These are phyloP conservation scores for Philereme vetulata DNA, from an alignment of 2,888 invertebrate species.

Conservation along the genomic window DNA sequence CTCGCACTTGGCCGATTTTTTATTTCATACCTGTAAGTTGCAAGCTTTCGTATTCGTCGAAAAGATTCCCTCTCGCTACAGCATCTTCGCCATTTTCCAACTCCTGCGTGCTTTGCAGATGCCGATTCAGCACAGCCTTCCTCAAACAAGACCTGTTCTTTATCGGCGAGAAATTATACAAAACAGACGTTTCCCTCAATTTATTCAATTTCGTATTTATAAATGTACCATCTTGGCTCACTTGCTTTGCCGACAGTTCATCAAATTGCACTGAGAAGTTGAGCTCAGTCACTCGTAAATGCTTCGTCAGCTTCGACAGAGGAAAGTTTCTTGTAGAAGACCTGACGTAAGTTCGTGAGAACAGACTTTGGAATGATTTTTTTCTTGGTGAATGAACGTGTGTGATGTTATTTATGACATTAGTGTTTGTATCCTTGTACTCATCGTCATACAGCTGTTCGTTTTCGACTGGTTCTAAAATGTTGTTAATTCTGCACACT, in stretches of 20 bases:
- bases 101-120: constrained; percentile 44
- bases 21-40: constrained; percentile 71
- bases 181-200: constrained; percentile 54
- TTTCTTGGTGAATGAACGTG: constrained; percentile 57
- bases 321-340: constrained; percentile 61
- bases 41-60: constrained; percentile 64
- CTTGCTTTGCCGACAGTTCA: constrained; percentile 53
- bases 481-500: constrained; percentile 59
- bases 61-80: constrained; percentile 45
- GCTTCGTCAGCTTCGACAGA: constrained; percentile 60
- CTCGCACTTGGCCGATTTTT: no score
- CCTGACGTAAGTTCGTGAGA: constrained; percentile 62
- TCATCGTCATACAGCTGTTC: constrained; percentile 59
- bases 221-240: constrained; percentile 27
- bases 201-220: constrained; percentile 43
- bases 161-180: constrained; percentile 64
- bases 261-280: constrained; percentile 72
- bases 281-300: constrained; percentile 59
- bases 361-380: constrained; percentile 51
- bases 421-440: constrained; percentile 53
- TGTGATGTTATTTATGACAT: constrained; percentile 54
- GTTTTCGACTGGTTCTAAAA: constrained; percentile 66
- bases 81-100: constrained; percentile 32
- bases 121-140: constrained; percentile 61
- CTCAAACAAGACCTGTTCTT: constrained; percentile 64